Evolutionary conservation across 2,888 invertebrate genomes (phyloP), one percentile per base, ranked within the genome.

Genomic region (Synergus gifuensis): DNA sequence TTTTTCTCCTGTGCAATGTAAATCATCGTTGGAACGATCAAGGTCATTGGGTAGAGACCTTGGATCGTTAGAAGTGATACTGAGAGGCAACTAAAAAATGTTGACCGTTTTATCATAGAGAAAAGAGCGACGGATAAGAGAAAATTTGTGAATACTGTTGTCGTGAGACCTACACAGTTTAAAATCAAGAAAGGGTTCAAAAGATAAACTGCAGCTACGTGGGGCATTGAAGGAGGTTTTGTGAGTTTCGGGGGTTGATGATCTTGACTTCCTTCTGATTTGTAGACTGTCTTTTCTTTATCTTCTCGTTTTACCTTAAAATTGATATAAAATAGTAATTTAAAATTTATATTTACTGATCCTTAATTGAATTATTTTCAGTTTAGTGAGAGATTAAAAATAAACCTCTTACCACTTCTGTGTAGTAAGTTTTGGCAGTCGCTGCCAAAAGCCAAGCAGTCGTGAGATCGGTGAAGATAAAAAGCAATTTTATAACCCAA

Each of bases 131-230:
- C 87, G 0, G 97, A 95, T 44, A 97, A 93, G 69, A 96, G 94
- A n/a, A 98, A 93, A 93, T 98, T 98, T 86, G 96, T 96, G 85
- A 98, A 95, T 14, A 98, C 97, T 2, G 98, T 98, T 2, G 98
- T 98, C 0, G 98, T 98, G 92, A 96, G 95, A 12, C 97, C 98
- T 46, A 96, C 95, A 93, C 98, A 98, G 87, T 96, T 97, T 78
- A 98, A 93, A 79, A 98, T 94, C 46, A 96, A 95, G 90, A 97
- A 97, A 0, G 98, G 98, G 93, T 98, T 98, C 87, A 98, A 97
- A 63, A 98, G 93, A 92, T 97, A 98, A 1, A 96, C 95, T 36
- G 96, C 94, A 11, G 96, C 93, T 0, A 97, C 97, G 92, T 96
- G 96, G 83, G 95, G 81, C 78, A 88, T 86, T 2, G 90, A 88